A percentile compares a stretch with the other conserved stretches of the same genome.
Conservation (phyloP, 2,113 vertebrate genomes). For the Peromyscus leucopus region DNA sequence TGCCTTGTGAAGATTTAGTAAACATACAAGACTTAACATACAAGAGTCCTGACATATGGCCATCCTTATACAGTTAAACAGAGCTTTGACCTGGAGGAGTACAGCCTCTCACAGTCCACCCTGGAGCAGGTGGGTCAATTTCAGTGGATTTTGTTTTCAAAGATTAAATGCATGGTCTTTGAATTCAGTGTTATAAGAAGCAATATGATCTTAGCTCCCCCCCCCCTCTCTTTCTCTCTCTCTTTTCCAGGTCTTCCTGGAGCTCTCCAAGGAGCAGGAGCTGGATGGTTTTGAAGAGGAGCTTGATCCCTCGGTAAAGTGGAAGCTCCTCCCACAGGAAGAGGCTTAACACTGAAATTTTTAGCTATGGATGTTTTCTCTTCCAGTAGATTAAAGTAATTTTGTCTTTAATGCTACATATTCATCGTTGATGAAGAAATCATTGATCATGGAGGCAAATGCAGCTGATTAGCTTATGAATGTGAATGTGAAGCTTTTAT, state of each 20-base stretch:
- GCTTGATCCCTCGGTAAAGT: constrained; percentile 38
- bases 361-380: not conserved
- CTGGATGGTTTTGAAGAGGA: constrained; percentile 63
- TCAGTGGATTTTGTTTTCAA: accelerated
- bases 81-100: constrained; percentile 86
- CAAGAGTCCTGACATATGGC: not conserved
- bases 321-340: constrained; percentile 79
- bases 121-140: constrained; percentile 85
- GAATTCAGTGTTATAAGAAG: not conserved
- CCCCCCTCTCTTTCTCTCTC: no score
- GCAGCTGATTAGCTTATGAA: not conserved
- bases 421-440: not conserved
- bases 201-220: accelerated
- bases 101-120: constrained; percentile 88
- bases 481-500: not conserved
- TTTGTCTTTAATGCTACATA: not conserved
- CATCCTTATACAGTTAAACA: constrained; percentile 79
- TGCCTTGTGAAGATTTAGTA: not conserved
- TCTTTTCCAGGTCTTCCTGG: constrained; percentile 84
- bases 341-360: not conserved
- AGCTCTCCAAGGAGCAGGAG: constrained; percentile 86
- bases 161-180: not conserved
- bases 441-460: not conserved
- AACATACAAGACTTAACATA: not conserved
- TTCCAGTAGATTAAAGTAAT: not conserved